These are phyloP conservation scores for Lampropteryx suffumata DNA, from an alignment of 2,888 invertebrate genomes.

Conservation along the genomic window DNA sequence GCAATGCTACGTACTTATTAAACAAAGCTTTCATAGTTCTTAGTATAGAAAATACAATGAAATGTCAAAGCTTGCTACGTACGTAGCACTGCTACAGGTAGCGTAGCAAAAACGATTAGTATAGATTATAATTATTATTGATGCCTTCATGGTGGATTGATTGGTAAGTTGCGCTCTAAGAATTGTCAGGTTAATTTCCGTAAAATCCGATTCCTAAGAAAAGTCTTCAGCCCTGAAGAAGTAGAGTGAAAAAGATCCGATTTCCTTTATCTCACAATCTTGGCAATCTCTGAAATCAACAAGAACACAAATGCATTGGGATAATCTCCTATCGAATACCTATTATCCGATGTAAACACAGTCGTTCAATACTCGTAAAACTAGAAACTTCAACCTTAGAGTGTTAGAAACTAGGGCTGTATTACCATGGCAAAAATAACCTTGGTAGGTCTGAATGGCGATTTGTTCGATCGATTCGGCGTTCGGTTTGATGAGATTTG, in stretches of 20 bases:
- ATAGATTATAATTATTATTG: too few relatives aligned
- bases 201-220: too few relatives aligned
- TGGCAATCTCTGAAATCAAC: slow-evolving; percentile 39
- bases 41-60: too few relatives aligned
- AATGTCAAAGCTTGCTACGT: too few relatives aligned
- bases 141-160: too few relatives aligned
- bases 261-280: slow-evolving; percentile 16
- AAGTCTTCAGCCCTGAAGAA: too few relatives aligned
- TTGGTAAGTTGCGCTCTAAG: too few relatives aligned
- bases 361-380: slow-evolving; percentile 11
- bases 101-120: too few relatives aligned
- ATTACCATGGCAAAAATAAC: slow-evolving; percentile 1
- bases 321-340: slow-evolving; percentile 40
- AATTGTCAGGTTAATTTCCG: too few relatives aligned
- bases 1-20: too few relatives aligned
- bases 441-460: slow-evolving; percentile 16
- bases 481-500: slow-evolving; percentile 32
- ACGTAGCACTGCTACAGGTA: too few relatives aligned
- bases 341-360: slow-evolving; percentile 44
- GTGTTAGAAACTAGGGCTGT: not conserved
- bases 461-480: slow-evolving; percentile 30
- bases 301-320: slow-evolving; percentile 42
- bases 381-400: slow-evolving; percentile 6
- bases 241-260: not conserved
- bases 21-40: too few relatives aligned